Conservation (phyloP, 2,888 invertebrate genomes). For the Ennomos quercinarius region DNA sequence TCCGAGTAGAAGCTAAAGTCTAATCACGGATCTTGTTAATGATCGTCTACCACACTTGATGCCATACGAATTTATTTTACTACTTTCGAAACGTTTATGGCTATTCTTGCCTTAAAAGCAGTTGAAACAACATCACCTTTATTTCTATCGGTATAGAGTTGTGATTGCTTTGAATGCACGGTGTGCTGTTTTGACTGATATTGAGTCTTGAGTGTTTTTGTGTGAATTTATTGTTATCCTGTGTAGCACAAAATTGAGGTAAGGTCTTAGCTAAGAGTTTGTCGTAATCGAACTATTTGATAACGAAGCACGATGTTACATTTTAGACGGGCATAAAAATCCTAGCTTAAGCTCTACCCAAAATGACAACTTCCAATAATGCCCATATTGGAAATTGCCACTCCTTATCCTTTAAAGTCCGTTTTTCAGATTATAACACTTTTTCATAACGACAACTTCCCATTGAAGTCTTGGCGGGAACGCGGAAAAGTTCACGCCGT, state of each 20-base stretch:
- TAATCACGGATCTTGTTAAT: slow-evolving; percentile 40
- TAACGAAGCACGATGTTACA: no score
- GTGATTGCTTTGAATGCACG: neutral
- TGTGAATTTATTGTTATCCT: neutral
- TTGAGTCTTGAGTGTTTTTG: neutral
- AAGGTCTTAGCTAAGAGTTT: slow-evolving; percentile 1
- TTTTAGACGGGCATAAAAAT: no score
- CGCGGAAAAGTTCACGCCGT: no score
- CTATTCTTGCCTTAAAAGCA: slow-evolving; percentile 1
- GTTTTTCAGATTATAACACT: no score
- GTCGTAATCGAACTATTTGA: neutral
- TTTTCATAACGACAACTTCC: no score
- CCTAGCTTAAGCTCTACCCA: no score
- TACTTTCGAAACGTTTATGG: slow-evolving; percentile 41
- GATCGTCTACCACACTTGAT: slow-evolving; percentile 39
- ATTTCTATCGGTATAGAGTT: neutral
- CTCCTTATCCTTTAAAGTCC: no score
- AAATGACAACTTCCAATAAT: no score
- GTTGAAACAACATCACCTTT: neutral
- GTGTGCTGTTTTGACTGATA: neutral
- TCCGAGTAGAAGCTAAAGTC: slow-evolving; percentile 32
- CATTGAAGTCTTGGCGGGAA: no score
- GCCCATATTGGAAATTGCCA: no score
- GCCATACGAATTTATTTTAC: slow-evolving; percentile 52
- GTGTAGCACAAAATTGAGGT: neutral